phyloP scores from a whole-genome alignment of 2,888 invertebrate species.

The Eudemis profundana region DNA sequence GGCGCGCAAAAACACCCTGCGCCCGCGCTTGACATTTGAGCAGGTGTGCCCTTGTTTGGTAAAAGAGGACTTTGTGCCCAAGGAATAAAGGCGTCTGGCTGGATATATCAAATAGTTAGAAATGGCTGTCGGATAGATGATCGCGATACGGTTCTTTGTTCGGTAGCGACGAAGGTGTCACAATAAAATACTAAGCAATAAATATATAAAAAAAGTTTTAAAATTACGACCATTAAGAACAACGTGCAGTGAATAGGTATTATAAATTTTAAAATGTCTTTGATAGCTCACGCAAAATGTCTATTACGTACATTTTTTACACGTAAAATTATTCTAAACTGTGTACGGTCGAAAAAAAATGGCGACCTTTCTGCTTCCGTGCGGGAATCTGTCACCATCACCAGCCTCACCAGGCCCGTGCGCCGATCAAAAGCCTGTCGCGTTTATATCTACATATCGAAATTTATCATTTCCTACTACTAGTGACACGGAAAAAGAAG shows the following conservation, averaged over 20 bases:
- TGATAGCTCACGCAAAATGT: slow-evolving; percentile 27
- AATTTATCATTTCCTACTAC: slow-evolving; percentile 24
- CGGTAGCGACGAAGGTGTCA: slow-evolving; percentile 26
- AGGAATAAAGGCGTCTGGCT: slow-evolving; percentile 1
- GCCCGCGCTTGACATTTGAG: slow-evolving; percentile 36
- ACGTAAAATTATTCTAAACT: neutral
- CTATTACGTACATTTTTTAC: slow-evolving; percentile 13
- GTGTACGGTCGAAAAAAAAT: slow-evolving; percentile 19
- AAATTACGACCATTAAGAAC: slow-evolving; percentile 1
- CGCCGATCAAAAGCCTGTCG: slow-evolving; percentile 10
- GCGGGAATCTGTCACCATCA: slow-evolving; percentile 9
- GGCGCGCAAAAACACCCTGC: slow-evolving; percentile 20
- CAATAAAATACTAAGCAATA: slow-evolving; percentile 11
- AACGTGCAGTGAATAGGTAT: slow-evolving; percentile 7
- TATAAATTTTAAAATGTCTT: slow-evolving; percentile 8
- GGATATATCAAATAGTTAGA: slow-evolving; percentile 24
- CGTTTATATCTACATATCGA: slow-evolving; percentile 7
- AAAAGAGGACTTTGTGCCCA: slow-evolving; percentile 7
- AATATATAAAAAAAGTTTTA: slow-evolving; percentile 13
- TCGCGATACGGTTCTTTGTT: slow-evolving; percentile 30
- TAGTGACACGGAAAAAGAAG: too few species aligned
- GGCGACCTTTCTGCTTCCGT: slow-evolving; percentile 28
- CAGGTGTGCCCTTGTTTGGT: slow-evolving; percentile 32
- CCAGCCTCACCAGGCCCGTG: neutral
- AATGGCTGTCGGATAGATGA: slow-evolving; percentile 21